Percentiles rank a stretch among this genome's conserved stretches.
phyloP scores from a whole-genome alignment of 2,888 invertebrate genomes.

The Suillia variegata region DNA sequence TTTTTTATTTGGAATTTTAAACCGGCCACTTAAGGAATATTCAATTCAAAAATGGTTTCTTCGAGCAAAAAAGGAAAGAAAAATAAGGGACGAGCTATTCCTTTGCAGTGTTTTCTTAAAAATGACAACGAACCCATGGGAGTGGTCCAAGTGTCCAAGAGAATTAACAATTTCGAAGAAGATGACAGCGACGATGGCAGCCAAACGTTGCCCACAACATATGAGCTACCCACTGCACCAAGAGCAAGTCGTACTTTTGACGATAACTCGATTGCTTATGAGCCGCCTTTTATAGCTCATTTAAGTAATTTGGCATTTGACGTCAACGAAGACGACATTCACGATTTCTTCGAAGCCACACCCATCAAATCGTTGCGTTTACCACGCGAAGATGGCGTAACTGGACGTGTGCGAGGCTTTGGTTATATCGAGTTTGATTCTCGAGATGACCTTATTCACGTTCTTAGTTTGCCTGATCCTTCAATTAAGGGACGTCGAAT shows the following conservation, averaged over 20 bases:
- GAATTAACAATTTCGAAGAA: conserved; percentile 73
- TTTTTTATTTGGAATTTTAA: no score
- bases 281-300: conserved; percentile 86
- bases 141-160: conserved; percentile 59
- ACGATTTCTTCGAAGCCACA: conserved; percentile 71
- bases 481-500: conserved; percentile 79
- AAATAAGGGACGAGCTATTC: conserved; percentile 81
- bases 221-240: conserved; percentile 85
- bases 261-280: conserved; percentile 82
- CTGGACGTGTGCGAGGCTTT: conserved; percentile 79
- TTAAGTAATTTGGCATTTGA: conserved; percentile 94
- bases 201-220: conserved; percentile 46
- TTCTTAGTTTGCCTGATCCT: conserved; percentile 79
- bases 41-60: no score
- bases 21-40: no score
- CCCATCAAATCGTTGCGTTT: conserved; percentile 65
- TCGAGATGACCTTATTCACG: conserved; percentile 82
- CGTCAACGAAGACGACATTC: conserved; percentile 82
- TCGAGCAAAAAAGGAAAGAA: conserved; percentile 85
- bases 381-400: conserved; percentile 77
- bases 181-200: conserved; percentile 76
- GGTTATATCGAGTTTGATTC: conserved; percentile 93
- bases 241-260: conserved; percentile 85
- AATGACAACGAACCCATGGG: conserved; percentile 66
- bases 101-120: conserved; percentile 81